Percentiles rank a stretch among this genome's conserved stretches.
Evolutionary conservation across 2,797 vertebrate genomes (phyloP).

Genomic region (Dermochelys coriacea): DNA sequence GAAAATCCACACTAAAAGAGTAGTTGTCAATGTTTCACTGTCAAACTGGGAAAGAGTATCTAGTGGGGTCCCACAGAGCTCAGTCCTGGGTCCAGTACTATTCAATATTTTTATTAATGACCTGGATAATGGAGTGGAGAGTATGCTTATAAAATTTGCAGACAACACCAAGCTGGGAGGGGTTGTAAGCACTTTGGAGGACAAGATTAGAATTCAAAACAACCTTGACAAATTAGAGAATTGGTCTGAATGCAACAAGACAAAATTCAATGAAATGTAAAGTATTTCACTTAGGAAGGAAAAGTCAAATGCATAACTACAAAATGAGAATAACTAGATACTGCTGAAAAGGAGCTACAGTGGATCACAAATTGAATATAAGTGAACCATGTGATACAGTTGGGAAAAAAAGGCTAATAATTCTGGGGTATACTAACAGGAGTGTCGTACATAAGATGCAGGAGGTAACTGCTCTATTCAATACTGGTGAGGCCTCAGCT

Average conservation of each 20-base stretch:
- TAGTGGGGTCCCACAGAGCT: not conserved
- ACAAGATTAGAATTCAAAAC: not conserved
- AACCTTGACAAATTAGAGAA: not conserved
- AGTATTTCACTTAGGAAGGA: too few relatives aligned
- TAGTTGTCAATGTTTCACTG: not conserved
- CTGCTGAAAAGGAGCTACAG: not conserved
- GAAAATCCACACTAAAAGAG: not conserved
- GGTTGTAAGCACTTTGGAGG: not conserved
- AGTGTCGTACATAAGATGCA: not conserved
- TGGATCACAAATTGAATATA: not conserved
- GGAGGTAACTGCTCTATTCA: not conserved
- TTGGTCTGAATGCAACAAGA: not conserved
- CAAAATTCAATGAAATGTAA: not conserved
- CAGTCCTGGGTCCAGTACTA: not conserved
- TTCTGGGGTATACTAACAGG: not conserved
- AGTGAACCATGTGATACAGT: not conserved
- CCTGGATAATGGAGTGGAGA: not conserved
- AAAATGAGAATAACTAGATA: not conserved
- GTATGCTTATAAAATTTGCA: not conserved
- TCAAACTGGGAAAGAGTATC: not conserved
- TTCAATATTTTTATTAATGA: too few relatives aligned
- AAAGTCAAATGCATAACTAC: not conserved
- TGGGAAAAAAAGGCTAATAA: not conserved
- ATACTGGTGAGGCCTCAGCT: not conserved
- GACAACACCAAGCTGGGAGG: not conserved